These are phyloP conservation scores for Anarhynchus alexandrinus DNA, from an alignment of 2,113 vertebrate species.

Conservation along the genomic window DNA sequence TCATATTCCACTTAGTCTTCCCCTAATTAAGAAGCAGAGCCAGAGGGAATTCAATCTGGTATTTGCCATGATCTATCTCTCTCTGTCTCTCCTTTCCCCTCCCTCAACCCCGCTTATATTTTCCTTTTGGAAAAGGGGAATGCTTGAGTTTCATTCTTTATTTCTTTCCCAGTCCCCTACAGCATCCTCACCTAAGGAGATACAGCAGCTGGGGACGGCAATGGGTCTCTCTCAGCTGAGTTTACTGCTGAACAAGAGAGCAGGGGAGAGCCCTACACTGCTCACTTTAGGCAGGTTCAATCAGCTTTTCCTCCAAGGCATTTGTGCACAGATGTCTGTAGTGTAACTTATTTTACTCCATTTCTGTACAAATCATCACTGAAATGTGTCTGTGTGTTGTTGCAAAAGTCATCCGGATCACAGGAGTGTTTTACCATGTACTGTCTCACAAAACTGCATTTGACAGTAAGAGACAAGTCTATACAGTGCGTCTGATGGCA, in stretches of 20 bases:
- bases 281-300: not conserved
- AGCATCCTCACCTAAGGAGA: not conserved
- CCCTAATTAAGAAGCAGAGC: constrained; percentile 36
- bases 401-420: not conserved
- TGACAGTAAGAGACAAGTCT: not conserved
- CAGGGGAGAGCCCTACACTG: not conserved
- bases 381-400: not conserved
- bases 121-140: not conserved
- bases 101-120: not conserved
- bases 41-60: constrained; percentile 21
- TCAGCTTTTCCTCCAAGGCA: not conserved
- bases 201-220: fast-evolving
- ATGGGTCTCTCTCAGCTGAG: not conserved
- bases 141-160: not conserved
- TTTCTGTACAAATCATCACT: not conserved
- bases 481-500: not conserved
- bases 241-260: not conserved
- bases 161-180: not conserved
- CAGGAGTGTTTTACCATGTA: not conserved
- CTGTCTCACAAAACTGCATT: not conserved
- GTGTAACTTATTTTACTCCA: not conserved
- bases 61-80: not conserved
- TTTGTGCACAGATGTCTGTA: not conserved
- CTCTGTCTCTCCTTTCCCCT: not conserved
- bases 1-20: constrained; percentile 22